Evolutionary conservation across 2,797 vertebrate genomes (phyloP).

Genomic region (Pangasius djambal): DNA sequence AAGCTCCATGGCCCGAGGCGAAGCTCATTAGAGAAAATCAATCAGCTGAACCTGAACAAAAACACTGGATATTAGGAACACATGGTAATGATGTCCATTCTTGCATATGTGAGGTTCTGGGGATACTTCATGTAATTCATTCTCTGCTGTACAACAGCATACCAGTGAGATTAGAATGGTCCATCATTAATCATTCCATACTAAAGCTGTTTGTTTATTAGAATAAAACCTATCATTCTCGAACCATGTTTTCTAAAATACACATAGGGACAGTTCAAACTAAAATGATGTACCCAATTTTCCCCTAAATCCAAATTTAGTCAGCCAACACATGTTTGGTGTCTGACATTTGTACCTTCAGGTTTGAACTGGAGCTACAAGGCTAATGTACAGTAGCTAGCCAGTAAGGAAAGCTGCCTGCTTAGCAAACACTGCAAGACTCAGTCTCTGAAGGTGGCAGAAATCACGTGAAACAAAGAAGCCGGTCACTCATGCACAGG

Average conservation of each 20-base stretch:
- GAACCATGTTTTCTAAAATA: not conserved
- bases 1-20: conserved; percentile 9
- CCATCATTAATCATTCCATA: not conserved
- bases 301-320: not conserved
- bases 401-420: not conserved
- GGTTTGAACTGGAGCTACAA: not conserved
- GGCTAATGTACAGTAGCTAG: not conserved
- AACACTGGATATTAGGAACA: not conserved
- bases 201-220: not conserved
- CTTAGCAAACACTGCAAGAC: not conserved
- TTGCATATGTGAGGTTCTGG: not conserved
- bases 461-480: not conserved
- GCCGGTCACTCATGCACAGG: too few species aligned
- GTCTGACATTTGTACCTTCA: not conserved
- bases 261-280: not conserved
- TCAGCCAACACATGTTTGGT: not conserved
- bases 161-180: not conserved
- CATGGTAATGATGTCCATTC: not conserved
- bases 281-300: not conserved
- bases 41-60: not conserved
- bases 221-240: not conserved
- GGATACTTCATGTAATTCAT: not conserved
- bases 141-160: not conserved
- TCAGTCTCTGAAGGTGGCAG: not conserved
- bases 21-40: conserved; percentile 48